A percentile compares a stretch with the other conserved stretches of the same genome.
phyloP scores from a whole-genome alignment of 37 sponge, comb jelly and placozoan species.

The Axinella damicornis region DNA sequence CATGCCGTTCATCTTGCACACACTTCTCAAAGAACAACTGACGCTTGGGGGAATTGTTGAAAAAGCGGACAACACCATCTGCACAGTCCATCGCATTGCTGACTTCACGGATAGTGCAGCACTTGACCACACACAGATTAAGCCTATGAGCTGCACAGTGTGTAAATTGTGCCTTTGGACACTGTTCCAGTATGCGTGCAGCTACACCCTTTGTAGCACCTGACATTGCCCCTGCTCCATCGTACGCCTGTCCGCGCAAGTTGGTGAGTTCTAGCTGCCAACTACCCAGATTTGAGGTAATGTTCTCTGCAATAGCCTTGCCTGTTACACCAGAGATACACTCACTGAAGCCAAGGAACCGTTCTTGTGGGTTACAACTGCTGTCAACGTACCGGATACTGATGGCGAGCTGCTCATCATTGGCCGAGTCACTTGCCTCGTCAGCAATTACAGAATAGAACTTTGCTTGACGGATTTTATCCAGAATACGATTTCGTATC shows the following conservation, averaged over 20 bases:
- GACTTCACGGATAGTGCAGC: conserved; percentile 36
- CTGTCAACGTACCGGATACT: too few relatives aligned
- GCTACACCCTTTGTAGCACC: conserved; percentile 45
- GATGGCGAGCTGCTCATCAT: too few relatives aligned
- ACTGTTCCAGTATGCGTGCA: conserved; percentile 32
- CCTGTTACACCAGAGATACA: conserved; percentile 58
- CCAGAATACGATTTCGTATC: too few relatives aligned
- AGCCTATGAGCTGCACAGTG: conserved; percentile 41
- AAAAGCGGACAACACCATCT: conserved; percentile 33
- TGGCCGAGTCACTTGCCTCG: too few relatives aligned
- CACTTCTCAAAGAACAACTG: conserved; percentile 19
- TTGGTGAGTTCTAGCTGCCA: conserved; percentile 29
- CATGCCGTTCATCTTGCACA: background rate
- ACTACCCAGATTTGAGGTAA: conserved; percentile 6
- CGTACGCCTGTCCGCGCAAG: conserved; percentile 49
- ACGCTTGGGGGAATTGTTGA: conserved; percentile 43
- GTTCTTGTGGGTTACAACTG: too few relatives aligned
- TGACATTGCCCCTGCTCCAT: conserved; percentile 62
- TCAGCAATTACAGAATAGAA: too few relatives aligned
- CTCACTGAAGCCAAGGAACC: conserved; percentile 39
- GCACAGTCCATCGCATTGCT: conserved; percentile 51
- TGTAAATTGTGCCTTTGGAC: conserved; percentile 45
- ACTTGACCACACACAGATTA: conserved; percentile 63
- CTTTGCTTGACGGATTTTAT: too few relatives aligned
- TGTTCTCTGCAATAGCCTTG: conserved; percentile 50